Conservation (phyloP, 2,888 invertebrate species). For the Melangyna quadrimaculata region DNA sequence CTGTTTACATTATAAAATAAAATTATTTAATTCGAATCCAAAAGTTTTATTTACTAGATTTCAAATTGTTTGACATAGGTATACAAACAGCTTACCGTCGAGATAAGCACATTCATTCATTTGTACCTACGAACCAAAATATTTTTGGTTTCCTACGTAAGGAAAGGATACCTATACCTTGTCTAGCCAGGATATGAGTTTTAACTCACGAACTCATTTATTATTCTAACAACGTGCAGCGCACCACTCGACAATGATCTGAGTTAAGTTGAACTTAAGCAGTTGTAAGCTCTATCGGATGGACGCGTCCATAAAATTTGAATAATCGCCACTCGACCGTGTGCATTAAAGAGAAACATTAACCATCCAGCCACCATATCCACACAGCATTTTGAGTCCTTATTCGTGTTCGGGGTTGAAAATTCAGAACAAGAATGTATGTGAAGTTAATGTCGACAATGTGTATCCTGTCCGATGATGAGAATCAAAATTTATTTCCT, state of each 20-base stretch:
- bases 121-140: no score
- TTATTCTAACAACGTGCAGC: constrained; percentile 58
- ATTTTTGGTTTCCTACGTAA: background rate
- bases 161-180: no score
- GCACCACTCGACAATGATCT: constrained; percentile 40
- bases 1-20: background rate
- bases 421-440: constrained; percentile 31
- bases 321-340: constrained; percentile 71
- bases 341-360: constrained; percentile 62
- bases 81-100: background rate
- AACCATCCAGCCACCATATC: constrained; percentile 28
- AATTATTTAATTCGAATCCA: background rate
- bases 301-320: constrained; percentile 72
- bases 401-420: background rate
- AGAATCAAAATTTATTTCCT: constrained; percentile 59
- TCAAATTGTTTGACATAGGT: background rate
- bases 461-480: constrained; percentile 65
- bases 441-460: constrained; percentile 52
- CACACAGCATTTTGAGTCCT: background rate
- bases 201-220: constrained; percentile 51
- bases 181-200: constrained; percentile 65
- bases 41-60: background rate
- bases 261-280: constrained; percentile 69
- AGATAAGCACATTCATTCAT: background rate
- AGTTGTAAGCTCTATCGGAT: constrained; percentile 67